phyloP scores from a whole-genome alignment of 2,797 vertebrate species.

The Menidia menidia region DNA sequence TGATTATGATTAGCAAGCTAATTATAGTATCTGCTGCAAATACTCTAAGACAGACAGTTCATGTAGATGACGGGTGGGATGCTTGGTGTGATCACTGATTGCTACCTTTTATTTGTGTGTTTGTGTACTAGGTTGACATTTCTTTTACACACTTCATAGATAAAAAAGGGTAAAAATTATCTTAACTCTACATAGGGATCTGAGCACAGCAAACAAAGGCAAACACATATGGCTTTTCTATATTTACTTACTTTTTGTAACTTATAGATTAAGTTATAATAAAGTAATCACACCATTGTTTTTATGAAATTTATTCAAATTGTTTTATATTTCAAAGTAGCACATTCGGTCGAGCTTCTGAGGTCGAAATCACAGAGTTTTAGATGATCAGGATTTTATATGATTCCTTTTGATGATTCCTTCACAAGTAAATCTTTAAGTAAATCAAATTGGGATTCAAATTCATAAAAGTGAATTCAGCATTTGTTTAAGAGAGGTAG shows the following conservation, averaged over 20 bases:
- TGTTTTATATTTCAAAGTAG: too few relatives aligned
- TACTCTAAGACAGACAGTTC: conserved; percentile 70
- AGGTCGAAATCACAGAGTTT: too few relatives aligned
- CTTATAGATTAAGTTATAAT: background rate
- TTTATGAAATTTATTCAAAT: too few relatives aligned
- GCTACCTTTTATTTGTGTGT: conserved; percentile 31
- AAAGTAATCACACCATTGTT: background rate
- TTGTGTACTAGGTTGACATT: conserved; percentile 18
- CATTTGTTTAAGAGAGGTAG: conserved; percentile 3
- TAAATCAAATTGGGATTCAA: background rate
- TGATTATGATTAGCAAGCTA: conserved; percentile 84
- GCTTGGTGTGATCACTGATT: conserved; percentile 59
- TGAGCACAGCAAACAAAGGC: background rate
- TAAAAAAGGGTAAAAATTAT: too few relatives aligned
- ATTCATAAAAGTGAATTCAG: too few relatives aligned
- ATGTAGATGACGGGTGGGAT: conserved; percentile 58
- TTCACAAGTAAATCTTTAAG: background rate
- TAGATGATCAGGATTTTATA: too few relatives aligned
- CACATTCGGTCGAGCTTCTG: too few relatives aligned
- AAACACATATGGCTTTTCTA: background rate
- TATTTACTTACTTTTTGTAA: background rate
- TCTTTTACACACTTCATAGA: background rate
- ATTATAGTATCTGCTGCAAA: conserved; percentile 80
- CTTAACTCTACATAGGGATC: too few relatives aligned
- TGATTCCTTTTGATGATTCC: too few relatives aligned